These are phyloP conservation scores for Saccostrea glomerata DNA, from an alignment of 1,140 invertebrate species.

Conservation along the genomic window DNA sequence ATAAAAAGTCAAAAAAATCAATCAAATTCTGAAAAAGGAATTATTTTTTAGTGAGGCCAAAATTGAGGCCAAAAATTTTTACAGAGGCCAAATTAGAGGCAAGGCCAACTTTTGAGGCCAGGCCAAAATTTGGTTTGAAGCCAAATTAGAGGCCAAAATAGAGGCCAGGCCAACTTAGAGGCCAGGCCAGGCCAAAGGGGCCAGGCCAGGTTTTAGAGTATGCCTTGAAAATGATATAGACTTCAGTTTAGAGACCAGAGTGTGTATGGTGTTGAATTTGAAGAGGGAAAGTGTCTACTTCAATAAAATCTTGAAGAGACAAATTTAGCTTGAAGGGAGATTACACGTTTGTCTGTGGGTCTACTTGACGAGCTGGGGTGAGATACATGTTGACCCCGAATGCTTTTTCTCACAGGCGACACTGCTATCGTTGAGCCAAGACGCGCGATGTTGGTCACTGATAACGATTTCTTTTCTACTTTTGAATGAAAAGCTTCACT, in stretches of 20 bases:
- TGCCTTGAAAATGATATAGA: not conserved
- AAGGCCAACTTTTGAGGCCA: too few species aligned
- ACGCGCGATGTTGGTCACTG: not conserved
- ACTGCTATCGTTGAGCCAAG: not conserved
- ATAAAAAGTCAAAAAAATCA: too few species aligned
- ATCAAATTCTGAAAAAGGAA: too few species aligned
- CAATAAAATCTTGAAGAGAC: not conserved
- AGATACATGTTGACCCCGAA: not conserved
- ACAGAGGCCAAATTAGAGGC: too few species aligned
- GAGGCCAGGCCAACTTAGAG: too few species aligned
- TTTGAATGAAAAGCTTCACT: not conserved
- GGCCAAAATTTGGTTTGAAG: too few species aligned
- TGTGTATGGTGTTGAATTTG: not conserved
- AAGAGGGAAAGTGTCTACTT: not conserved
- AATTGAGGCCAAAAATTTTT: too few species aligned
- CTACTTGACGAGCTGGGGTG: not conserved
- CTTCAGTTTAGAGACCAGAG: not conserved
- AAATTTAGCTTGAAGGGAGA: not conserved
- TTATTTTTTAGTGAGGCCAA: too few species aligned
- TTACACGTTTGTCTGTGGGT: not conserved
- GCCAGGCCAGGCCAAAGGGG: too few species aligned
- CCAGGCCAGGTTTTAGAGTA: too few species aligned
- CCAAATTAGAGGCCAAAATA: too few species aligned
- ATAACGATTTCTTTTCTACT: not conserved
- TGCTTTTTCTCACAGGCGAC: slow-evolving; percentile 10